Evolutionary conservation across 1,140 invertebrate genomes (phyloP), one percentile per base, ranked within the genome.

Genomic region (Drosophila tsacasi): DNA sequence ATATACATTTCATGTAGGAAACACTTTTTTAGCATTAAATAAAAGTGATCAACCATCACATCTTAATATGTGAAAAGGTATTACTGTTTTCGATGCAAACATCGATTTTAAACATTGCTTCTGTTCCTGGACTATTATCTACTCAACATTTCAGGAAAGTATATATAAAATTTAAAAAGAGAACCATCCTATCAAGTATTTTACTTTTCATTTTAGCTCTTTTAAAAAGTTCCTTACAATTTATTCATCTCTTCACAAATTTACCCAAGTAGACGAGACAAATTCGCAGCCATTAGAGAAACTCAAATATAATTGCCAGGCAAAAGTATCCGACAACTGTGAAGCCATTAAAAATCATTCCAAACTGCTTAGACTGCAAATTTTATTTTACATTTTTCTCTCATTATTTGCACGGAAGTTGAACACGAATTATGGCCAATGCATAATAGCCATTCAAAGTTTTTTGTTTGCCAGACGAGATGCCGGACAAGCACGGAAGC

Each of bases 301-400:
- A 58, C 35, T 69, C 63, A 71, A 86, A 69, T 40, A 54, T 67
- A 82, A 77, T 73, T 49, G 62, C 19, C 50, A 32, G 47, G 35
- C 39, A 39, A 73, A 72, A 71, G 54, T 71, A 61, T 49, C 44
- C 46, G 55, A 49, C 69, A 66, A 81, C 69, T 60, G 52, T 66
- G 81, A 62, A 69, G 71, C 86, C 85, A 89, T 90, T 89, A 89
- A 90, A 84, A 89, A 84, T 84, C 84, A 79, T 66, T 84, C 77
- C 68, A 81, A 90, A 90, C 69, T 66, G 84, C 74, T 89, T 79
- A 77, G 81, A 84, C 81, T 69, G 85, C 84, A 81, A 84, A 84
- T 84, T 89, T 54, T 46, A 35, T 78, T 76, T 76, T 68, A 76
- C 61, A 78, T 65, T 81, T 84, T 71, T 27, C 63, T 61, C 77